Percentiles rank a stretch among this genome's conserved stretches.
Evolutionary conservation across 2,113 vertebrate species (phyloP).

Genomic region (Thunnus thynnus): DNA sequence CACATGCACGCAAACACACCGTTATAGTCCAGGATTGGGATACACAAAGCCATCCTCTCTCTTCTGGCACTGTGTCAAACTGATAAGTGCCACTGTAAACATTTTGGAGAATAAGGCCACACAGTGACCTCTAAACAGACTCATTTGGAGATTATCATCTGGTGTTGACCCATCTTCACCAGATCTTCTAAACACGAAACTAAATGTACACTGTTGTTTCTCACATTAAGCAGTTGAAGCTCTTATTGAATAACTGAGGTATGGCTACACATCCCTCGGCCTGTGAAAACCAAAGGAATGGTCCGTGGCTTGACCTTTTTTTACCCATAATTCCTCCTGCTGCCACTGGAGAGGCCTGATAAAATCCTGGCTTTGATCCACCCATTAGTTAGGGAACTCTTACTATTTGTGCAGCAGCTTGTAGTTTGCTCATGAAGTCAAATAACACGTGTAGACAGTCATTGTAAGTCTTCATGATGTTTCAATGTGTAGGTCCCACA

Average conservation of each 20-base stretch:
- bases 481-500: background rate
- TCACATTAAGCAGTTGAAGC: too few species aligned
- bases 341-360: slow-evolving; percentile 74
- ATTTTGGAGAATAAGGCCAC: background rate
- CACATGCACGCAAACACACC: background rate
- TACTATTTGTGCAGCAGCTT: slow-evolving; percentile 46
- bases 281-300: slow-evolving; percentile 24
- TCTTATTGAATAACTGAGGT: background rate
- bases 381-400: slow-evolving; percentile 57
- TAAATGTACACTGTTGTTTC: too few species aligned
- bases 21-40: background rate
- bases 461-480: background rate
- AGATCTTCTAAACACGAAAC: background rate
- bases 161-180: background rate
- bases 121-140: slow-evolving; percentile 1
- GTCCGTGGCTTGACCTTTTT: slow-evolving; percentile 23
- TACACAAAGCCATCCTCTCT: background rate
- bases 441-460: background rate
- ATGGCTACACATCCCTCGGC: background rate
- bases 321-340: slow-evolving; percentile 43
- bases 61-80: background rate
- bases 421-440: slow-evolving; percentile 13
- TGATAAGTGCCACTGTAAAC: slow-evolving; percentile 27
- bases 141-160: slow-evolving; percentile 1
- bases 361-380: slow-evolving; percentile 81